Base-by-base conservation (phyloP, 1,140 invertebrate species). In the Cherax destructor region DNA sequence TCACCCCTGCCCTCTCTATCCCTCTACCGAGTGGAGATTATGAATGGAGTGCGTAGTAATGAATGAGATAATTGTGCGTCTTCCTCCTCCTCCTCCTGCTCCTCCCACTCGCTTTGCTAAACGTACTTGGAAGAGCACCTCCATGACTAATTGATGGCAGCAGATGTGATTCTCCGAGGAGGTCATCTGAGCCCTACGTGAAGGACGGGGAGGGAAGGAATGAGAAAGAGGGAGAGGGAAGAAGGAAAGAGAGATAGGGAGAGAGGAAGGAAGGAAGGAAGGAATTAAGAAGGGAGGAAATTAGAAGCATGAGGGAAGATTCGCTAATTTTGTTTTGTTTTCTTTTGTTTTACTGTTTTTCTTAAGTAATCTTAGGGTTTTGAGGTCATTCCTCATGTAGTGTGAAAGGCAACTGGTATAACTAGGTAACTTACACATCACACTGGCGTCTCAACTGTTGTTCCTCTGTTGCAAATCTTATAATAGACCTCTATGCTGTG, bases 171-270 rank as follows among this genome's bases (percentile, higher is more conserved):
- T 56, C 52, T 56, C 13, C 9, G 52, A n/a, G 65, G 21, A 18
- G 65, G 65, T 69, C 65, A 21, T 69, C 61, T 69, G 16, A n/a
- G 65, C 6, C 1, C 9, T 10, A 4, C 52, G 9, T 56, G 9
- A 56, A 56, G 52, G 52, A 56, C 52, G 24, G n/a, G 30, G 69
- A 74, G 69, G 30, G 69, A 74, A n/a, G 24, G n/a, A 74, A n/a
- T 24, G 69, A 74, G 69, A 74, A n/a, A 72, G 69, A 72, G 69
- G 24, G 69, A 72, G 69, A 72, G 69, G 24, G 61, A 41, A 69
- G 61, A 69, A 6, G 18, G 61, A 69, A 6, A 69, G 61, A 69
- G 61, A 69, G 61, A 69, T 10, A 69, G 61, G 18, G 61, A 69
- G 61, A 69, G 61, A 69, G 61, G 9, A 16, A 69, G 61, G 61